phyloP scores from a whole-genome alignment of 2,888 invertebrate genomes.

The Zaprionus bogoriensis region DNA sequence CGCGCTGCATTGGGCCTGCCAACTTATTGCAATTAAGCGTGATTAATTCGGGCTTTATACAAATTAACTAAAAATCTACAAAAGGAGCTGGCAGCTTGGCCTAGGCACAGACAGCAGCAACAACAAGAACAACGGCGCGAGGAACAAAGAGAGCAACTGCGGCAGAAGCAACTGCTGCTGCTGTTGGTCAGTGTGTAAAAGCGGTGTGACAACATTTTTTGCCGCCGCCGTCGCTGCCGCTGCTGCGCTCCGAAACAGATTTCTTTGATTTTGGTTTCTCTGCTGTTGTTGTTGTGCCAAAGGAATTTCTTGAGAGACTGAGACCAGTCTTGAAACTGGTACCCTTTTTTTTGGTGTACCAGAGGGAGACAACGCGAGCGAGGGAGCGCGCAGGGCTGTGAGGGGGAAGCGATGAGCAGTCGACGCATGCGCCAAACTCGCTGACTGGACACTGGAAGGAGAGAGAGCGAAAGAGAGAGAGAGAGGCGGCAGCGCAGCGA shows the following conservation, averaged over 20 bases:
- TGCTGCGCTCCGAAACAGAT: slow-evolving; percentile 51
- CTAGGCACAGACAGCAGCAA: slow-evolving; percentile 35
- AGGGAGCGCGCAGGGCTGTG: not conserved
- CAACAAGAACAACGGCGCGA: slow-evolving; percentile 20
- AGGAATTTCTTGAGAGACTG: slow-evolving; percentile 74
- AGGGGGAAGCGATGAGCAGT: slow-evolving; percentile 49
- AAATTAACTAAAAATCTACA: slow-evolving; percentile 70
- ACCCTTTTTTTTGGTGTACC: slow-evolving; percentile 57
- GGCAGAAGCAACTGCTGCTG: slow-evolving; percentile 25
- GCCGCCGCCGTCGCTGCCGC: slow-evolving; percentile 4
- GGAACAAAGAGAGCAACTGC: slow-evolving; percentile 9
- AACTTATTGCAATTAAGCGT: slow-evolving; percentile 72
- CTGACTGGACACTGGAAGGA: slow-evolving; percentile 48
- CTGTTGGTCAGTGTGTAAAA: slow-evolving; percentile 69
- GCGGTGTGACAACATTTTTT: slow-evolving; percentile 80
- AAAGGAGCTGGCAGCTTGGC: slow-evolving; percentile 53
- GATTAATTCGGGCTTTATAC: slow-evolving; percentile 76
- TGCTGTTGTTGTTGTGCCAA: slow-evolving; percentile 45
- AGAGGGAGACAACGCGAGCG: slow-evolving; percentile 2
- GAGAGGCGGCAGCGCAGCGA: slow-evolving; percentile 6
- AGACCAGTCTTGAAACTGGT: slow-evolving; percentile 77
- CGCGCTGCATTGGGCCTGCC: slow-evolving; percentile 24
- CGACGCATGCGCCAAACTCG: slow-evolving; percentile 72
- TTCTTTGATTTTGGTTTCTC: slow-evolving; percentile 61
- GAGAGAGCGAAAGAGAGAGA: not conserved